A percentile compares a stretch with the other conserved stretches of the same genome.
These are phyloP conservation scores for Plumapathes pennacea DNA, from an alignment of 92 coral and sea anemone genomes.

Conservation along the genomic window DNA sequence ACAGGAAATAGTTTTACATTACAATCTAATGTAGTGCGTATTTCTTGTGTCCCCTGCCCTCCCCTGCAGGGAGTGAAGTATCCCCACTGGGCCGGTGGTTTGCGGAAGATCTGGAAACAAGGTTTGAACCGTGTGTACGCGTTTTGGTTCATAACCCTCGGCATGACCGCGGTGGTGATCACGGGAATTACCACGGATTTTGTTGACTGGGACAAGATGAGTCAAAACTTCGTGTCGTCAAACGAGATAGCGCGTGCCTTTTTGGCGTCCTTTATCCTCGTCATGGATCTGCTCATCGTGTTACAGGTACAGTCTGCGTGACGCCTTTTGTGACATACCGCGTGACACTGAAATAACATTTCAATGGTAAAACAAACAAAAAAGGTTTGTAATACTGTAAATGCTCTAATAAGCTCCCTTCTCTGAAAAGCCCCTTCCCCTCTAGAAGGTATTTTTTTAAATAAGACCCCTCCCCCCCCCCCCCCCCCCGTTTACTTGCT, in stretches of 20 bases:
- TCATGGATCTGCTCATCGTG: slow-evolving; percentile 71
- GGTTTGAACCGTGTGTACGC: slow-evolving; percentile 70
- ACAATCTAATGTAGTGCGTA: not conserved
- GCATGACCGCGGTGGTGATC: slow-evolving; percentile 71
- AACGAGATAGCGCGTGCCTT: slow-evolving; percentile 73
- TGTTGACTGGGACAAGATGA: slow-evolving; percentile 76
- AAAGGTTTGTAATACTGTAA: no score
- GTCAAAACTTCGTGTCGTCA: slow-evolving; percentile 75
- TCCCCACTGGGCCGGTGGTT: slow-evolving; percentile 70
- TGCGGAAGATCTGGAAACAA: slow-evolving; percentile 68
- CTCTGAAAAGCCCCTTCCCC: no score
- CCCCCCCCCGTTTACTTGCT: no score
- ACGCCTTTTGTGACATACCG: not conserved
- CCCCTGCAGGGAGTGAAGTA: slow-evolving; percentile 65
- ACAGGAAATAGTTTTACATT: no score
- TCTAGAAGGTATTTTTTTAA: no score
- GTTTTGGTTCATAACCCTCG: slow-evolving; percentile 67
- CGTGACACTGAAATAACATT: not conserved
- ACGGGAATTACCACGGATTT: slow-evolving; percentile 78
- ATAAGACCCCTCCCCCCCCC: no score
- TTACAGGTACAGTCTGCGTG: no score
- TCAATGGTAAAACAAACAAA: no score
- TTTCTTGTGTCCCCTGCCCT: not conserved
- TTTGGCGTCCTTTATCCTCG: slow-evolving; percentile 76
- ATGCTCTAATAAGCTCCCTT: no score